These are phyloP conservation scores for Cynopterus brachyotis DNA, from an alignment of 2,113 vertebrate species.

Conservation along the genomic window DNA sequence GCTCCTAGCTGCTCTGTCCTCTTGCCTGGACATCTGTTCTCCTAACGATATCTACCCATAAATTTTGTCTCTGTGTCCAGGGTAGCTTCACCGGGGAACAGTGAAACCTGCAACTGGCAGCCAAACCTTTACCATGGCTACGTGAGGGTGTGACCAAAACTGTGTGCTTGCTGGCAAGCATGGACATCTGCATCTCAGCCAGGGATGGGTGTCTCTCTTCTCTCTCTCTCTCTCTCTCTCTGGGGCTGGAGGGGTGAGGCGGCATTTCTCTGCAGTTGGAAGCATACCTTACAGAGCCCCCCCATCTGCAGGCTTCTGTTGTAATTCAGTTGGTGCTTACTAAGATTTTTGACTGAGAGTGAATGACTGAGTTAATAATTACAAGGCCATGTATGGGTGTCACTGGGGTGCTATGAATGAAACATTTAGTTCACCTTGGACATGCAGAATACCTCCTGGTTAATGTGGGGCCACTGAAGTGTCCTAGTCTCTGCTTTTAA, in stretches of 20 bases:
- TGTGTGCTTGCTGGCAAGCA: not conserved
- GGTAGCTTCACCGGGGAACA: slow-evolving; percentile 21
- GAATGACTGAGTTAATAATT: not conserved
- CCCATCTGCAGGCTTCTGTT: not conserved
- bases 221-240: not conserved
- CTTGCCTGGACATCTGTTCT: slow-evolving; percentile 54
- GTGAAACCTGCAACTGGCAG: not conserved
- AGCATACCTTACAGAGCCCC: not conserved
- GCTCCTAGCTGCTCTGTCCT: not conserved
- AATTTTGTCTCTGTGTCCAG: not conserved
- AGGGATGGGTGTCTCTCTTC: not conserved
- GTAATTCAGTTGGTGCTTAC: not conserved
- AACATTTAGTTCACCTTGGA: not conserved
- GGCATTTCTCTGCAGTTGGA: not conserved
- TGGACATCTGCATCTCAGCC: not conserved
- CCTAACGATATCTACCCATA: slow-evolving; percentile 28
- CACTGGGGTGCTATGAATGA: not conserved
- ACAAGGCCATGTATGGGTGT: not conserved
- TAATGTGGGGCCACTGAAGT: not conserved
- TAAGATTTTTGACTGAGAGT: not conserved
- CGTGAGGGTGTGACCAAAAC: not conserved
- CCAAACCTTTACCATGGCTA: slow-evolving; percentile 2
- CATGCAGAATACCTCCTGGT: not conserved
- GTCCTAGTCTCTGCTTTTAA: not conserved
- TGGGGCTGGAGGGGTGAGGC: not conserved